phyloP scores from a whole-genome alignment of 1,140 invertebrate species.

The Acromyrmex charruanus region DNA sequence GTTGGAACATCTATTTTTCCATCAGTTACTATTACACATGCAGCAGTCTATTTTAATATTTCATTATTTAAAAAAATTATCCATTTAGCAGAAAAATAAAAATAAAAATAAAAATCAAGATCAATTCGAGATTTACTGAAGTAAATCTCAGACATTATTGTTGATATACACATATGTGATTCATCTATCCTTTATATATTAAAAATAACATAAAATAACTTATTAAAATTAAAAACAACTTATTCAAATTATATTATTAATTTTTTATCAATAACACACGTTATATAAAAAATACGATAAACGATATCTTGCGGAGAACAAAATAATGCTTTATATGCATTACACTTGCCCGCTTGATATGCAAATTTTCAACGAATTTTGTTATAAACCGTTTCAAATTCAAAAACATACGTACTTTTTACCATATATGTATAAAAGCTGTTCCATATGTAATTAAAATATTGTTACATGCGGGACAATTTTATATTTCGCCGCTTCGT shows the following conservation, averaged over 20 bases:
- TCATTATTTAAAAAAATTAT: not conserved
- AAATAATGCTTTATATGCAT: conserved; percentile 35
- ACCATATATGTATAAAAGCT: conserved; percentile 7
- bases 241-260: not conserved
- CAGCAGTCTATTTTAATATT: not conserved
- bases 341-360: conserved; percentile 19
- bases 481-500: not conserved
- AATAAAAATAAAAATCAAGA: not conserved
- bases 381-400: conserved; percentile 18
- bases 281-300: conserved; percentile 8
- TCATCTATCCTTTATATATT: not conserved
- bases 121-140: not conserved
- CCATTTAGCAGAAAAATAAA: not conserved
- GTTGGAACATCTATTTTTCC: not conserved
- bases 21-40: not conserved
- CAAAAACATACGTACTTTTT: conserved; percentile 42
- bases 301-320: not conserved
- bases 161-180: not conserved
- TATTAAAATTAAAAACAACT: conserved; percentile 13
- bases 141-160: not conserved
- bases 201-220: no score
- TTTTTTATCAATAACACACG: conserved; percentile 8
- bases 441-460: conserved; percentile 32
- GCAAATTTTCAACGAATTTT: conserved; percentile 35
- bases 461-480: conserved; percentile 22